phyloP scores from a whole-genome alignment of 2,113 vertebrate genomes.

The Psettodes erumei region DNA sequence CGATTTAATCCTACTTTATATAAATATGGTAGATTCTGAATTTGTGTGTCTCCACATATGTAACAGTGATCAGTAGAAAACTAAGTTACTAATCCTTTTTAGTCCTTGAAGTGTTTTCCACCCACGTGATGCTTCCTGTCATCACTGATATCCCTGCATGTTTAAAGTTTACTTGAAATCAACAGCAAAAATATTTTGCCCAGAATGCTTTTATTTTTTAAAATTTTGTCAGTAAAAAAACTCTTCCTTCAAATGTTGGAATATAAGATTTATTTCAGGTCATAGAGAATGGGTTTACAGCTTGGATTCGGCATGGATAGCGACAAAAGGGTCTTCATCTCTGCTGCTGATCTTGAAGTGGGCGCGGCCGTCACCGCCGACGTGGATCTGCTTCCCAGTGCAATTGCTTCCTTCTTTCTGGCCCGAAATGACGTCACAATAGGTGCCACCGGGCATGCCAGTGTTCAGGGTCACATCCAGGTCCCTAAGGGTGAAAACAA shows the following conservation, averaged over 20 bases:
- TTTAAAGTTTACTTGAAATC: neutral
- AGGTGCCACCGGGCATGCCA: constrained; percentile 89
- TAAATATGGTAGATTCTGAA: no score
- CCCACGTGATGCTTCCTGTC: neutral
- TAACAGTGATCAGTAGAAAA: neutral
- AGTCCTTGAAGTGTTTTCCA: neutral
- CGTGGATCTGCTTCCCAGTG: constrained; percentile 85
- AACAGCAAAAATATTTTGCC: neutral
- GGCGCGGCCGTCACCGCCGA: constrained; percentile 84
- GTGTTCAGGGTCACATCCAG: constrained; percentile 86
- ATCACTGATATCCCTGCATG: no score
- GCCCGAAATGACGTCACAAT: constrained; percentile 95
- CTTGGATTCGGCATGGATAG: constrained; percentile 87
- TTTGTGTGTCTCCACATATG: no score
- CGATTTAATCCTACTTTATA: no score
- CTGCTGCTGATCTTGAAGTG: constrained; percentile 86
- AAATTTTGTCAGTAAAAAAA: neutral
- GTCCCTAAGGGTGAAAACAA: constrained; percentile 75
- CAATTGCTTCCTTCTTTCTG: constrained; percentile 84
- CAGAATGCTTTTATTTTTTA: no score
- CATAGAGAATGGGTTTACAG: constrained; percentile 59
- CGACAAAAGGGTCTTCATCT: constrained; percentile 90
- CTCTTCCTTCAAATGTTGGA: neutral
- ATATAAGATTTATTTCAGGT: constrained; percentile 7
- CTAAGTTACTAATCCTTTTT: neutral